Conservation (phyloP, 2,113 vertebrate species). For the Ailuropoda melanoleuca region DNA sequence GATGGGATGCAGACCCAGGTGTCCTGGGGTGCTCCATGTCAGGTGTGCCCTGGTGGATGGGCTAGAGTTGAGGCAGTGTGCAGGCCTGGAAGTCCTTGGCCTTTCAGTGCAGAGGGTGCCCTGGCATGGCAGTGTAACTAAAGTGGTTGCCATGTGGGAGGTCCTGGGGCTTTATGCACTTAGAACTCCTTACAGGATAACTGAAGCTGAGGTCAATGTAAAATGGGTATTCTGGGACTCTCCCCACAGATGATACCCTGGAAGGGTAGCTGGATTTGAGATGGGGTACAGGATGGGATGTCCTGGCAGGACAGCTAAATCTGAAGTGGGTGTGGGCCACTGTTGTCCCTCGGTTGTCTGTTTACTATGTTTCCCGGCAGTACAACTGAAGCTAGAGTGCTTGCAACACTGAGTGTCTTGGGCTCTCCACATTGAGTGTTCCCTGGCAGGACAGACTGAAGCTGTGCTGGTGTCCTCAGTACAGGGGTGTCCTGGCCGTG, state of each 20-base stretch:
- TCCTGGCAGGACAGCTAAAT: not conserved
- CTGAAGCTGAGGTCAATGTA: not conserved
- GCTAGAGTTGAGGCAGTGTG: not conserved
- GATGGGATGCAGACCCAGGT: not conserved
- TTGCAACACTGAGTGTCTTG: not conserved
- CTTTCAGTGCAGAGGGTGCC: not conserved
- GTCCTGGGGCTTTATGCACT: not conserved
- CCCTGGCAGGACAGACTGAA: not conserved
- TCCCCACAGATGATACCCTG: not conserved
- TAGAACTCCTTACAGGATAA: not conserved
- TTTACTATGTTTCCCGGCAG: not conserved
- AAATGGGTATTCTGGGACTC: not conserved
- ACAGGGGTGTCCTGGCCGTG: not conserved
- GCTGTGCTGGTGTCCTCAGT: not conserved
- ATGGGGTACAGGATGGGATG: not conserved
- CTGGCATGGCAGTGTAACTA: not conserved
- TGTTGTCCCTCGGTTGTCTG: not conserved
- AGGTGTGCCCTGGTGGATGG: not conserved
- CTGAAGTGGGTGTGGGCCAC: not conserved
- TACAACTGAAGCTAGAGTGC: not conserved
- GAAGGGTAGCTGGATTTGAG: not conserved
- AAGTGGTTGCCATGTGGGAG: not conserved
- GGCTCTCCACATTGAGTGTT: not conserved
- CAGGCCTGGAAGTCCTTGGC: not conserved
- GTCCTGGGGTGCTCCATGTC: not conserved